Evolutionary conservation across 92 coral and sea anemone genomes (phyloP), one percentile per base, ranked within the genome.

Genomic region (Siderastrea siderea): DNA sequence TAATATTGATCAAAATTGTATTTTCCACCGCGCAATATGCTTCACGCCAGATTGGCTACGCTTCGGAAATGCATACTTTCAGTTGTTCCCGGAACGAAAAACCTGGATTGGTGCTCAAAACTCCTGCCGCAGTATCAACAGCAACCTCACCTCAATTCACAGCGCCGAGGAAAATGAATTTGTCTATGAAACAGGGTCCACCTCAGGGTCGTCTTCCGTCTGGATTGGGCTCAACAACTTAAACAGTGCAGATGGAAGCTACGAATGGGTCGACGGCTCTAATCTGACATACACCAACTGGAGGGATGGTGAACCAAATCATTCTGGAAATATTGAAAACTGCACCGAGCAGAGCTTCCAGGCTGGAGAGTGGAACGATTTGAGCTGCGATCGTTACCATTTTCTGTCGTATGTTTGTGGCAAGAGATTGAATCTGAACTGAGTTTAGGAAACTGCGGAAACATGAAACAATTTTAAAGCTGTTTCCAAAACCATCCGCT

Each of bases 181-280:
- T 26, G n/a, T 67, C 58, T 15, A 53, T 17, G 1, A 3, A 53
- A 0, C 15, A 26, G 38, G 38, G 38, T 26, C 38, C 38, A 0
- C 38, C 38, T 26, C 54, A 2, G n/a, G 6, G 14, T 11, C 7
- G 38, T 4, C 50, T 0, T 1, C 8, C 14, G 11, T 44, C 54
- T 77, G 81, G 81, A 77, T 77, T 47, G 81, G 81, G 45, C 0
- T 26, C 38, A 26, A 26, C 38, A 26, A 26, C 38, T 26, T 26
- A 26, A 26, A 26, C 38, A 26, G 61, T 43, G 43, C 43, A 5
- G 51, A 64, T n/a, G 52, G 14, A 5, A 61, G 65, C 65, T 77
- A 9, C 46, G 43, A 77, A 43, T 72, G 87, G 87, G 19, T 47
- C 6, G 80, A 83, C 52, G 87, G 69, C 3, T 54, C 78, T n/a